Conservation (phyloP, 2,888 invertebrate genomes). For the Lysandra bellargus region DNA sequence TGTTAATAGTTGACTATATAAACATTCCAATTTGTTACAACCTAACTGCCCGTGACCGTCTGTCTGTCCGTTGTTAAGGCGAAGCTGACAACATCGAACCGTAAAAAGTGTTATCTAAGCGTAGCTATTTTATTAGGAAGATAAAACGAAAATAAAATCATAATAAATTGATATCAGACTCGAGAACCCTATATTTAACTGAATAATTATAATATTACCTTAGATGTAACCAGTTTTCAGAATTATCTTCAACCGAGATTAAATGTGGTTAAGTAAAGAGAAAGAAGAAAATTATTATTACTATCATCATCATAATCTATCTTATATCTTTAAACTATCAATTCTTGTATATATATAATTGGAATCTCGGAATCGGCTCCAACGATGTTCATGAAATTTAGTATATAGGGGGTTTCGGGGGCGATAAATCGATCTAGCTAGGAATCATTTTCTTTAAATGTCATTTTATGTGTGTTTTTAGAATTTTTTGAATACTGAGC, state of each 20-base stretch:
- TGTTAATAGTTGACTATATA: constrained; percentile 31
- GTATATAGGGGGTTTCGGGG: no score
- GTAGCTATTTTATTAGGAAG: neutral
- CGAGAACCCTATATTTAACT: neutral
- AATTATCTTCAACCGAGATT: no score
- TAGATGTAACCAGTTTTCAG: neutral
- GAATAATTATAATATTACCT: neutral
- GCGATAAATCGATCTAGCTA: no score
- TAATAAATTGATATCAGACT: neutral
- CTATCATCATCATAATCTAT: no score
- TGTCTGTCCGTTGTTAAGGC: constrained; percentile 37
- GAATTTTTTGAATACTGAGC: no score
- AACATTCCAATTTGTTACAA: constrained; percentile 38
- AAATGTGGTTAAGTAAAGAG: no score
- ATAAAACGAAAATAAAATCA: neutral
- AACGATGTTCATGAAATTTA: no score
- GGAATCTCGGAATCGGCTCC: no score
- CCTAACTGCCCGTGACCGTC: constrained; percentile 36
- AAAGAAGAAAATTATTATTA: neutral
- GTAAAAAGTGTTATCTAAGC: neutral
- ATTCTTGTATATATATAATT: no score
- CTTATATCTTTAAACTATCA: no score
- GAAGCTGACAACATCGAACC: neutral
- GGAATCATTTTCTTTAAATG: no score
- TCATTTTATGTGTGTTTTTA: no score